These are phyloP conservation scores for Panulirus ornatus DNA, from an alignment of 1,140 invertebrate genomes.

Conservation along the genomic window DNA sequence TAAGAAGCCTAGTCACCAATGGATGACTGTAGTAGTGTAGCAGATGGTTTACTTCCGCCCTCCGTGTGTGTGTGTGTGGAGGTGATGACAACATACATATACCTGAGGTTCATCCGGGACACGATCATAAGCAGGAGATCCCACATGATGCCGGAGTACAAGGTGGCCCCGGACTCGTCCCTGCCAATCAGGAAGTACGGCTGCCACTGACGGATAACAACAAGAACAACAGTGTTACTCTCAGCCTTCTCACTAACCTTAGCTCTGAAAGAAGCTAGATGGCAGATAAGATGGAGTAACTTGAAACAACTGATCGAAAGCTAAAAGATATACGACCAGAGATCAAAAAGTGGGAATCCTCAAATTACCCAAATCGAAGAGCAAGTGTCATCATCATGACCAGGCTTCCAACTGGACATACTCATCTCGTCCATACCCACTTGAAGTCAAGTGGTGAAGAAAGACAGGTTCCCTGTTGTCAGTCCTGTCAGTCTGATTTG, in stretches of 20 bases:
- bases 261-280: background rate
- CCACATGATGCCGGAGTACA: conserved; percentile 58
- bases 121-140: conserved; percentile 29
- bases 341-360: background rate
- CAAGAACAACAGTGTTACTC: background rate
- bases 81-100: background rate
- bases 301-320: too few relatives aligned
- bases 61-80: background rate
- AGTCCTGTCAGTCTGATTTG: too few relatives aligned
- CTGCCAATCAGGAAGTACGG: conserved; percentile 37
- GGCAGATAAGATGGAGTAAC: background rate
- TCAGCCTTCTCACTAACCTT: background rate
- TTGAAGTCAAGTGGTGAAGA: too few relatives aligned
- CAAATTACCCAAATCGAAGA: too few relatives aligned
- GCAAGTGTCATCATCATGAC: too few relatives aligned
- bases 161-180: background rate
- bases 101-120: conserved; percentile 26
- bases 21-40: background rate
- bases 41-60: background rate
- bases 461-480: too few relatives aligned
- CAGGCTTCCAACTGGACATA: too few relatives aligned
- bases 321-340: too few relatives aligned
- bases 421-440: too few relatives aligned
- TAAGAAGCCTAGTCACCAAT: too few relatives aligned
- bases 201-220: conserved; percentile 27